These are phyloP conservation scores for Dolichopus griseipennis DNA, from an alignment of 2,888 invertebrate genomes.

Conservation along the genomic window DNA sequence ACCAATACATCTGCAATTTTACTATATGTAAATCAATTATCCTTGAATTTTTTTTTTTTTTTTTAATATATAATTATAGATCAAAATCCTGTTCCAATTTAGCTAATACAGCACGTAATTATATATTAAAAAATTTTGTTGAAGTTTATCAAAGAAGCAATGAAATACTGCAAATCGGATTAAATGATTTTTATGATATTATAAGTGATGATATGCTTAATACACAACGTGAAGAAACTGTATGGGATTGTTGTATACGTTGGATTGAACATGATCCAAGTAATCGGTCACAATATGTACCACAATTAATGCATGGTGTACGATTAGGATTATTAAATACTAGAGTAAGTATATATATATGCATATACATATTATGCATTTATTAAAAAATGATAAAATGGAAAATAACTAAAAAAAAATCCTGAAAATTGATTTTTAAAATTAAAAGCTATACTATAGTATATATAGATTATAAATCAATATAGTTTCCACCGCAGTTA, in stretches of 20 bases:
- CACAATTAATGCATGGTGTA: conserved; percentile 69
- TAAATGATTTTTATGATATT: conserved; percentile 65
- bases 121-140: conserved; percentile 67
- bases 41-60: background rate
- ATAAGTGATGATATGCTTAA: conserved; percentile 77
- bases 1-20: too few relatives aligned
- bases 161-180: conserved; percentile 62
- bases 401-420: background rate
- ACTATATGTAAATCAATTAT: too few relatives aligned
- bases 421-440: too few relatives aligned
- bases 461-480: too few relatives aligned
- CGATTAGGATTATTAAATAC: conserved; percentile 77
- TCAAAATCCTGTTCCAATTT: conserved; percentile 65
- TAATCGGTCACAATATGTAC: conserved; percentile 62
- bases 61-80: conserved; percentile 35
- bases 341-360: conserved; percentile 42
- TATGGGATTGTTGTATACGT: conserved; percentile 75
- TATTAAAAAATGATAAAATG: background rate
- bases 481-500: too few relatives aligned
- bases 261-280: conserved; percentile 79
- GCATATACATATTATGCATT: background rate
- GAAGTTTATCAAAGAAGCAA: conserved; percentile 63
- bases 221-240: conserved; percentile 77
- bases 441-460: too few relatives aligned
- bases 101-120: conserved; percentile 58